Evolutionary conservation across 2,888 invertebrate genomes (phyloP), one percentile per base, ranked within the genome.

Genomic region (Pachliopta kotzebuea): DNA sequence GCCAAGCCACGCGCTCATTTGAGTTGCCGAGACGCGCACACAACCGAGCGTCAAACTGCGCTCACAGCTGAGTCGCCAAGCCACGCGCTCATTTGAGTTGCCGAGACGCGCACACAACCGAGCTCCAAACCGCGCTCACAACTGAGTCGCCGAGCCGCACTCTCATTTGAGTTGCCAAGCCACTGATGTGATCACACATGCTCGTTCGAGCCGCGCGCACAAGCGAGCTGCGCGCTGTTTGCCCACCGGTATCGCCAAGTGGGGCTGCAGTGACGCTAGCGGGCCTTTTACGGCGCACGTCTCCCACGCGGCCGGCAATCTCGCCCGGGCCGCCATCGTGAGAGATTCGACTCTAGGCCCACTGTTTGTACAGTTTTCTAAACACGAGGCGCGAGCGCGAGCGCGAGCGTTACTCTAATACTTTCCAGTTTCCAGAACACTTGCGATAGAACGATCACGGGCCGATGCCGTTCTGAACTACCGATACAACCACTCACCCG

Each of bases 221-320:
- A 2, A 2, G 1, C 20, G 49, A 11, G 37, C 37, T 31, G 18
- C n/a, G 18, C 49, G 49, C 49, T 9, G 49, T 4, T 4, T n/a
- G 8, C 60, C 63, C 56, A 67, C 67, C 59, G 62, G 62, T 67
- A 69, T 69, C 67, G 69, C 68, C 54, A 53, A 69, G 70, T 69
- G 71, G 68, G 72, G 71, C 63, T 65, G 63, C 67, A 60, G 73
- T 83, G 83, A 84, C 85, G 85, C 81, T 81, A 83, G 45, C 81
- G 64, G 62, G 61, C 79, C 84, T 71, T 83, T 71, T 77, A 75
- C 67, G 75, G 79, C 65, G 70, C 63, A 18, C 31, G 68, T 71
- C 74, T 76, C 85, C 85, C 81, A 83, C 84, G 82, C 79, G 64
- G 65, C 63, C 58, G 69, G 72, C 69, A 55, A 55, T 31, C 23